Percentiles rank a stretch among this genome's conserved stretches.
These are phyloP conservation scores for Neoscelio sp. DNA, from an alignment of 2,888 invertebrate genomes.

Conservation along the genomic window DNA sequence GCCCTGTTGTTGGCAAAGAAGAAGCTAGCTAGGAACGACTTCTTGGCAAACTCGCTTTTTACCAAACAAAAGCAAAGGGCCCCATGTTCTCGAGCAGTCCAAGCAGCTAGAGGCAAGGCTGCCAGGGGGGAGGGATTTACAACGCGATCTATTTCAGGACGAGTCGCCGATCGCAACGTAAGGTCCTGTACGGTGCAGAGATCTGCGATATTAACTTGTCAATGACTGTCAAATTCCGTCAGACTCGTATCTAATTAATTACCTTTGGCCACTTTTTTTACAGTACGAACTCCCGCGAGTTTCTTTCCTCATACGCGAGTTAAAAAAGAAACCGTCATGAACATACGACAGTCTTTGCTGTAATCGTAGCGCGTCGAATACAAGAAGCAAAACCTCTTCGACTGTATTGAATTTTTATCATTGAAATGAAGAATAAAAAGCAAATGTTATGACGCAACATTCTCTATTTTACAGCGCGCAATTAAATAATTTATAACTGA, in stretches of 20 bases:
- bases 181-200: constrained; percentile 70
- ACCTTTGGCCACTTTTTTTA: background rate
- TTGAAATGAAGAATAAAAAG: background rate
- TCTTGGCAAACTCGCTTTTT: constrained; percentile 68
- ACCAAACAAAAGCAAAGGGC: constrained; percentile 65
- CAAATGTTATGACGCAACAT: constrained; percentile 30
- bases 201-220: constrained; percentile 66
- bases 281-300: too few species aligned
- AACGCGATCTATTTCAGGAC: constrained; percentile 69
- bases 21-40: constrained; percentile 64
- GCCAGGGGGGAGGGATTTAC: constrained; percentile 75
- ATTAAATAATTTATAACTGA: too few species aligned
- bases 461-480: too few species aligned
- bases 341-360: too few species aligned
- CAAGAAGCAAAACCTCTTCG: too few species aligned
- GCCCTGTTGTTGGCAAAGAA: constrained; percentile 57
- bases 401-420: too few species aligned
- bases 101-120: constrained; percentile 58
- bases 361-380: too few species aligned
- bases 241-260: constrained; percentile 35
- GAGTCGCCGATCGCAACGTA: constrained; percentile 72
- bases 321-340: too few species aligned
- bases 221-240: constrained; percentile 45
- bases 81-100: constrained; percentile 56
- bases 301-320: too few species aligned